Percentiles rank a stretch among this genome's conserved stretches.
Evolutionary conservation across 2,113 vertebrate genomes (phyloP).

Genomic region (Amia ocellicauda): DNA sequence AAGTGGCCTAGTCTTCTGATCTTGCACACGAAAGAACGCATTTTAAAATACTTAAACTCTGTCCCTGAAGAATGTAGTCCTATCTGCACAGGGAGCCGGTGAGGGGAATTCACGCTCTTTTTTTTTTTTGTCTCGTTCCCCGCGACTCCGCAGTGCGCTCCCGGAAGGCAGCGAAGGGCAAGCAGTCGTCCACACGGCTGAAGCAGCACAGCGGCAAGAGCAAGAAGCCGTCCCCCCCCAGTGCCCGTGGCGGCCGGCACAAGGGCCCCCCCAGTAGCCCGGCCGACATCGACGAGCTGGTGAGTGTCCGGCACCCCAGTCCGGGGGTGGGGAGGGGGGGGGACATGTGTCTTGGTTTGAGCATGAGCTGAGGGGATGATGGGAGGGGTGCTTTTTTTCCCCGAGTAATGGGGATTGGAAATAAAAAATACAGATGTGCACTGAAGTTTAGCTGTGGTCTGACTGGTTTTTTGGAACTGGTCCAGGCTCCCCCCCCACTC

Average conservation of each 20-base stretch:
- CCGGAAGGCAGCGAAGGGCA: constrained; percentile 70
- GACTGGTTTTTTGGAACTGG: background rate
- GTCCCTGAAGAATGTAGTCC: too few species aligned
- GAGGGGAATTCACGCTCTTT: too few species aligned
- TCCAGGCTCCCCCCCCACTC: background rate
- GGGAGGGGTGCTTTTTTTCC: too few species aligned
- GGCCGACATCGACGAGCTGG: constrained; percentile 90
- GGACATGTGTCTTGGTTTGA: too few species aligned
- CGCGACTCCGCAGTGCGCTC: constrained; percentile 92
- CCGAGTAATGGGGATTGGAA: too few species aligned
- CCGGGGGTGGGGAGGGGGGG: background rate
- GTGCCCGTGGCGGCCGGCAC: constrained; percentile 55
- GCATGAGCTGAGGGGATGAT: too few species aligned
- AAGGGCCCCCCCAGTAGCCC: constrained; percentile 63
- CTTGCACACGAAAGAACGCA: too few species aligned
- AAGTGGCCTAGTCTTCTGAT: background rate
- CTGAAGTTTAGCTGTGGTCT: background rate
- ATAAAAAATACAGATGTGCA: too few species aligned
- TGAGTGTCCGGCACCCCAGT: constrained; percentile 59
- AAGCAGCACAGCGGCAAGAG: constrained; percentile 66
- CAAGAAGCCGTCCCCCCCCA: constrained; percentile 66
- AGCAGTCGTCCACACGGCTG: constrained; percentile 49
- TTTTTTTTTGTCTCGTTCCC: too few species aligned
- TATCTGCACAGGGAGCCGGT: too few species aligned
- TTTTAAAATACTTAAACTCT: too few species aligned